Base-by-base conservation (phyloP, 2,797 vertebrate genomes). In the Perdix hodgsoniae region DNA sequence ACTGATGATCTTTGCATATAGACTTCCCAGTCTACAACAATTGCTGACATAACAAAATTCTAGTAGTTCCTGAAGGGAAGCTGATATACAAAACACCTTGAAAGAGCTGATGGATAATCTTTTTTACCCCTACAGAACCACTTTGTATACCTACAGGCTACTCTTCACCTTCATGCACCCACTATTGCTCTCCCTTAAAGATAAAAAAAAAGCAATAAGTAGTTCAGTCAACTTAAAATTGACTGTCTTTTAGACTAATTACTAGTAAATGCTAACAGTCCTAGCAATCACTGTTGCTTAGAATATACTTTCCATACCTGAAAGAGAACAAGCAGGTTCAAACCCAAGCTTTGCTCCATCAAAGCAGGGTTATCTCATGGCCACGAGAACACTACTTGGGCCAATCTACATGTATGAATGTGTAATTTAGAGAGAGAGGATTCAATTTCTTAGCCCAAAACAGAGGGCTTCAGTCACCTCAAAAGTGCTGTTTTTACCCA, bases 401-500 rank as follows among this genome's bases (percentile, higher is more conserved):
- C 61, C 22, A 71, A 64, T 1, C 23, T 67, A 33, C 0, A 1
- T 2, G 11, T 11, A 42, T 5, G 45, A 64, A 80, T 10, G 2
- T 1, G 2, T 49, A 18, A 61, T 14, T 17, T 31, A 2, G 10
- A 10, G 50, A 4, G 6, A 4, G 10, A 9, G 10, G 7, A 2
- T 27, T 10, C 12, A 12, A 23, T 66, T 69, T 72, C 37, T 69
- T 54, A 64, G 52, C 11, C 4, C 31, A 39, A 14, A 50, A 22
- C 10, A 69, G 49, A 42, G 40, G 22, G 19, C 14, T 75, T 18
- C 19, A 23, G 23, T 39, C 42, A 73, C 54, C 35, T 52, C 70
- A 29, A 65, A 22, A 54, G 2, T 67, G 18, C 5, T 52, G 18
- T 78, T 75, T 47, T 69, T 54, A 1, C 8, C 39, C 15, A 11